Evolutionary conservation across 2,797 vertebrate genomes (phyloP).

Genomic region (Hemitrygon akajei): DNA sequence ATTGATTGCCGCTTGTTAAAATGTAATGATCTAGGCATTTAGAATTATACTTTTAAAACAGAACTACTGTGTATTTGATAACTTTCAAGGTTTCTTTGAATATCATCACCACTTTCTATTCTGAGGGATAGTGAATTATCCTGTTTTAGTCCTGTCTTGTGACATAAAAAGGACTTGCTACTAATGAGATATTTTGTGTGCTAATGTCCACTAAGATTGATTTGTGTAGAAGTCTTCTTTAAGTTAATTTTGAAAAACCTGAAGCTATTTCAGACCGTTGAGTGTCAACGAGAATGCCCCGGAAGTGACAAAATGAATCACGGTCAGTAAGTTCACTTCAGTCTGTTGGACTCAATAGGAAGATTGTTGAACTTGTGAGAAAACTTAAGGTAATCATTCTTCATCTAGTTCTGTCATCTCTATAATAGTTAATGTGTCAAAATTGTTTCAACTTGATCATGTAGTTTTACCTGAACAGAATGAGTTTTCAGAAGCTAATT

Average conservation of each 20-base stretch:
- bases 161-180: background rate
- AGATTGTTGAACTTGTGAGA: background rate
- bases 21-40: background rate
- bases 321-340: background rate
- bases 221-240: background rate
- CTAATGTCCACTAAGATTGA: background rate
- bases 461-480: background rate
- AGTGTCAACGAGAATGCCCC: constrained; percentile 1
- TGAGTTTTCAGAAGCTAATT: background rate
- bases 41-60: background rate
- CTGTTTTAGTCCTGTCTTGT: background rate
- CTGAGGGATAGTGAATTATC: background rate
- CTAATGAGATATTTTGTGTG: background rate
- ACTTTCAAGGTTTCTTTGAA: background rate
- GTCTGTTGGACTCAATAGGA: background rate
- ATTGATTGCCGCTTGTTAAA: background rate
- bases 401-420: background rate
- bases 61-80: background rate
- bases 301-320: background rate
- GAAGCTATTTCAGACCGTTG: background rate
- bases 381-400: no score
- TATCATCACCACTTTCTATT: background rate
- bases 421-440: background rate
- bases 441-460: background rate
- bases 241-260: constrained; percentile 1